Percentiles rank a stretch among this genome's conserved stretches.
Conservation (phyloP, 2,888 invertebrate genomes). For the Teleiodes luculella region DNA sequence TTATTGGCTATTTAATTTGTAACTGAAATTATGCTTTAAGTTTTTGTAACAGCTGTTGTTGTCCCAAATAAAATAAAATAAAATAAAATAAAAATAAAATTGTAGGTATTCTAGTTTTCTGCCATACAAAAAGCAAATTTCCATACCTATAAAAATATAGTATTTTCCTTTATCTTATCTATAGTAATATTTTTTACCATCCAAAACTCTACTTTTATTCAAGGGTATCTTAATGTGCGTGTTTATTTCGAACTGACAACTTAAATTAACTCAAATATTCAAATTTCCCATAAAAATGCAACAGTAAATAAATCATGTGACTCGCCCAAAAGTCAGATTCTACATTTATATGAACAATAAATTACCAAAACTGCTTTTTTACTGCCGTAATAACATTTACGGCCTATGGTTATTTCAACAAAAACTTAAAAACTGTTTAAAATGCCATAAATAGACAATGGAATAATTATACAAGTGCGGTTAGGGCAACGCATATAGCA, state of each 20-base stretch:
- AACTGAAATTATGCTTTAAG: too few species aligned
- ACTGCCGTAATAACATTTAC: constrained; percentile 70
- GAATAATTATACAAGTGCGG: constrained; percentile 68
- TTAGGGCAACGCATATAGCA: constrained; percentile 44
- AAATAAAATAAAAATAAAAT: too few species aligned
- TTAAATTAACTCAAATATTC: constrained; percentile 10
- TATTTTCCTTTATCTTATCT: too few species aligned
- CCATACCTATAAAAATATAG: too few species aligned
- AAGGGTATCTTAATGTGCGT: not conserved
- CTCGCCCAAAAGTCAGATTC: constrained; percentile 52
- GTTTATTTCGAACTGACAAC: not conserved
- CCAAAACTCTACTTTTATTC: too few species aligned
- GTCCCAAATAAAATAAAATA: too few species aligned
- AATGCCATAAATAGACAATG: constrained; percentile 70
- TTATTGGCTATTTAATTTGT: too few species aligned
- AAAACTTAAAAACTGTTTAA: constrained; percentile 72
- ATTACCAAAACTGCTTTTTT: constrained; percentile 72
- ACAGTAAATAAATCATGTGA: constrained; percentile 51
- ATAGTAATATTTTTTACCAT: too few species aligned
- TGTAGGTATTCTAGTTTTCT: too few species aligned
- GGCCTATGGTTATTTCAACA: constrained; percentile 67
- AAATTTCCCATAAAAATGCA: constrained; percentile 31
- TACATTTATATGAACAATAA: constrained; percentile 65
- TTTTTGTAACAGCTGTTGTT: too few species aligned
- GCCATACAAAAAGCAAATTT: too few species aligned